phyloP scores from a whole-genome alignment of 2,888 invertebrate species.

The Scaeva pyrastri region DNA sequence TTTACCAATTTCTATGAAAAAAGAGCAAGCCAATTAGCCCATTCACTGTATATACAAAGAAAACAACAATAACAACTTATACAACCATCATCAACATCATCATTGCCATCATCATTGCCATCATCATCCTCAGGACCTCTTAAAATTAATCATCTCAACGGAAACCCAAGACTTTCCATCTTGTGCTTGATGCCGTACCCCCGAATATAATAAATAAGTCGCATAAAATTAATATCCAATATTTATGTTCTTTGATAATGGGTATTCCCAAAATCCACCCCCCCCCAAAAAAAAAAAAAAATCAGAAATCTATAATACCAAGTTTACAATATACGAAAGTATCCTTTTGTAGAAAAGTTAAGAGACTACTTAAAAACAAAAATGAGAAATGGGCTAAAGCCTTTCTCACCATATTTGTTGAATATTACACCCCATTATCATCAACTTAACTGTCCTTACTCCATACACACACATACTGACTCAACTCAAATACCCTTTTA shows the following conservation, averaged over 20 bases:
- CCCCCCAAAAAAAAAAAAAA: neutral
- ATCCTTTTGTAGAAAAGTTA: conserved; percentile 10
- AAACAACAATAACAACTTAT: no score
- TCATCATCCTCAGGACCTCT: no score
- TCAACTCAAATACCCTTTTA: conserved; percentile 22
- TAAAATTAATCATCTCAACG: conserved; percentile 4
- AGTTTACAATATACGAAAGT: neutral
- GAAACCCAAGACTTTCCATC: neutral
- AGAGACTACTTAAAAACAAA: conserved; percentile 11
- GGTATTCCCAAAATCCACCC: neutral
- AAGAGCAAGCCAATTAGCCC: no score
- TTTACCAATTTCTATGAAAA: no score
- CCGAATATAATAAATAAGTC: neutral
- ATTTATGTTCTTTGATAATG: conserved; percentile 13
- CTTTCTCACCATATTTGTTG: conserved; percentile 17
- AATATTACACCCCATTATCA: conserved; percentile 33
- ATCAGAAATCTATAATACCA: neutral
- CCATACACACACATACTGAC: neutral
- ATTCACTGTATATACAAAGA: no score
- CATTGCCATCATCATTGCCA: no score
- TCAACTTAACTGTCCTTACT: conserved; percentile 16
- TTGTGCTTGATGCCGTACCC: neutral
- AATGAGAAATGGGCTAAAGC: neutral
- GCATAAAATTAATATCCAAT: conserved; percentile 24
- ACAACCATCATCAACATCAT: no score